These are phyloP conservation scores for Tromatobia lineatoria DNA, from an alignment of 2,888 invertebrate species.

Conservation along the genomic window DNA sequence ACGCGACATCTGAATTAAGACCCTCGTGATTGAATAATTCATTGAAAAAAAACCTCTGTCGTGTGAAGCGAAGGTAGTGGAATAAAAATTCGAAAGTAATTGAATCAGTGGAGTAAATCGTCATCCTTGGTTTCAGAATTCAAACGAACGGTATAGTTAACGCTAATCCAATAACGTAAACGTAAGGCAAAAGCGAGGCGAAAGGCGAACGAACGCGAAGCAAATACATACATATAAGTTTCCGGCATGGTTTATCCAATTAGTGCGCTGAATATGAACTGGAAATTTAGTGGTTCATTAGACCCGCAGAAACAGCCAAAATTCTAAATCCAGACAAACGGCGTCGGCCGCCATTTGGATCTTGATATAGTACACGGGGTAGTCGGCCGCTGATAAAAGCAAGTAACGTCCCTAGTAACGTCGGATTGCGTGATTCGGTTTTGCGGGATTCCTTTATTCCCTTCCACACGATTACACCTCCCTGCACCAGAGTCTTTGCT, in stretches of 20 bases:
- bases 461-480: conserved; percentile 16
- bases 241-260: conserved; percentile 65
- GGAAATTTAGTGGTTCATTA: conserved; percentile 68
- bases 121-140: conserved; percentile 29
- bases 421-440: conserved; percentile 61
- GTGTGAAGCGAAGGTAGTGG: not conserved
- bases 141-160: not conserved
- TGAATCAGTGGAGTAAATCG: conserved; percentile 21
- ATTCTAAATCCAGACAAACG: conserved; percentile 65
- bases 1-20: conserved; percentile 48
- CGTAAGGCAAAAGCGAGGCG: conserved; percentile 53
- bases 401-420: conserved; percentile 27
- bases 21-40: conserved; percentile 39
- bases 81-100: conserved; percentile 44
- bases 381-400: conserved; percentile 41
- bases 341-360: conserved; percentile 44
- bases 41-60: not conserved
- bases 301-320: conserved; percentile 63
- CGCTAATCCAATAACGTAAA: conserved; percentile 51
- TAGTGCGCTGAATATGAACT: conserved; percentile 50
- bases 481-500: conserved; percentile 23
- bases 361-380: conserved; percentile 47
- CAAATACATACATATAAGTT: conserved; percentile 45
- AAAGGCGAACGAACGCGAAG: conserved; percentile 4
- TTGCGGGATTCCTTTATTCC: conserved; percentile 29